A percentile compares a stretch with the other conserved stretches of the same genome.
phyloP scores from a whole-genome alignment of 1,140 invertebrate species.

The Harlomillsia oculata region DNA sequence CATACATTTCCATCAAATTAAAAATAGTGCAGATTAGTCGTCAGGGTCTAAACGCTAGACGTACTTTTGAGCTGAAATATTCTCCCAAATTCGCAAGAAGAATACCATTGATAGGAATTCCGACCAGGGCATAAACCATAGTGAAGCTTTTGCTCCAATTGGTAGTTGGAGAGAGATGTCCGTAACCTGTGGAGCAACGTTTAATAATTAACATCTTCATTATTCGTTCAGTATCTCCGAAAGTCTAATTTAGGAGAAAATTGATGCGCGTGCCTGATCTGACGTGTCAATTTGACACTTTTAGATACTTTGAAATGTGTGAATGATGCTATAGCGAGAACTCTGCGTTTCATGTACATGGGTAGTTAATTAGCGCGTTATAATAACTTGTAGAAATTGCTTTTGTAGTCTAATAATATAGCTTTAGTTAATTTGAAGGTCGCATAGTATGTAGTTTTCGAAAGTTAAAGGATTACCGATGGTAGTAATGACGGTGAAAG shows the following conservation, averaged over 20 bases:
- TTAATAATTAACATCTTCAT: not conserved
- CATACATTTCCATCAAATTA: not conserved
- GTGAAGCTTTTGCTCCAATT: conserved; percentile 70
- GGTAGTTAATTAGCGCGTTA: not conserved
- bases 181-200: conserved; percentile 57
- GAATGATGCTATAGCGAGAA: no score
- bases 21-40: not conserved
- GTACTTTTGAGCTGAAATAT: conserved; percentile 63
- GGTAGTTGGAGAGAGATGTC: conserved; percentile 77
- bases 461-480: conserved; percentile 76
- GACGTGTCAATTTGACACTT: no score
- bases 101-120: conserved; percentile 90
- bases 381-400: conserved; percentile 8
- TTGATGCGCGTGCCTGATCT: no score
- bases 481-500: conserved; percentile 86
- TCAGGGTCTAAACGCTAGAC: no score
- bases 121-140: conserved; percentile 84
- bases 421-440: no score
- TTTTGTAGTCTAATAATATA: conserved; percentile 38
- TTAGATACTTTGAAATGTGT: not conserved
- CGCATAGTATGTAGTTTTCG: no score
- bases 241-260: no score
- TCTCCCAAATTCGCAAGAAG: conserved; percentile 67
- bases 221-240: no score
- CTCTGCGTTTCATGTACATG: no score